Percentiles rank a stretch among this genome's conserved stretches.
Evolutionary conservation across 2,113 vertebrate genomes (phyloP).

Genomic region (Cercopithecus mona): DNA sequence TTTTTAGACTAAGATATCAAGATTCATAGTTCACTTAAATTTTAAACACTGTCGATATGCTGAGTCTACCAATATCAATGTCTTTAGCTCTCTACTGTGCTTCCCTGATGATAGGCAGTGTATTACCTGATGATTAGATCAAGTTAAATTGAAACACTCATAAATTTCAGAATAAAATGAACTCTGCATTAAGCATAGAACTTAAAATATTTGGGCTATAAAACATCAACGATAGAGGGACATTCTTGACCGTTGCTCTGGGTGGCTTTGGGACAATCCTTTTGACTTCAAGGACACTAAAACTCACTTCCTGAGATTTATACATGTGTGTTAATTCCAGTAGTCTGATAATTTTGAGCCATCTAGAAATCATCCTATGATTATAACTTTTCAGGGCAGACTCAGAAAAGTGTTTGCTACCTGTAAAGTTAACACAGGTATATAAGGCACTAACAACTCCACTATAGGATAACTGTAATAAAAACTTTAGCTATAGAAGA

Average conservation of each 20-base stretch:
- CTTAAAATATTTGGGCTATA: neutral
- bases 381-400: neutral
- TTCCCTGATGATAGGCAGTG: neutral
- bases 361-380: neutral
- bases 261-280: neutral
- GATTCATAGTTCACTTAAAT: constrained; percentile 16
- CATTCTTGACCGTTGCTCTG: neutral
- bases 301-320: neutral
- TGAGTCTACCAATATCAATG: neutral
- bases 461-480: neutral
- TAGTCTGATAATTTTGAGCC: neutral
- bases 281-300: neutral
- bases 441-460: neutral
- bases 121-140: neutral
- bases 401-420: neutral
- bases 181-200: neutral
- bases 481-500: neutral
- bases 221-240: neutral
- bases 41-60: neutral
- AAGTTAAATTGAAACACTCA: neutral
- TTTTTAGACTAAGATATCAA: neutral
- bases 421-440: neutral
- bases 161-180: constrained; percentile 27
- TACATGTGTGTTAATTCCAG: neutral
- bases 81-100: neutral